Base-by-base conservation (phyloP, 2,797 vertebrate genomes). In the Erethizon dorsatum region DNA sequence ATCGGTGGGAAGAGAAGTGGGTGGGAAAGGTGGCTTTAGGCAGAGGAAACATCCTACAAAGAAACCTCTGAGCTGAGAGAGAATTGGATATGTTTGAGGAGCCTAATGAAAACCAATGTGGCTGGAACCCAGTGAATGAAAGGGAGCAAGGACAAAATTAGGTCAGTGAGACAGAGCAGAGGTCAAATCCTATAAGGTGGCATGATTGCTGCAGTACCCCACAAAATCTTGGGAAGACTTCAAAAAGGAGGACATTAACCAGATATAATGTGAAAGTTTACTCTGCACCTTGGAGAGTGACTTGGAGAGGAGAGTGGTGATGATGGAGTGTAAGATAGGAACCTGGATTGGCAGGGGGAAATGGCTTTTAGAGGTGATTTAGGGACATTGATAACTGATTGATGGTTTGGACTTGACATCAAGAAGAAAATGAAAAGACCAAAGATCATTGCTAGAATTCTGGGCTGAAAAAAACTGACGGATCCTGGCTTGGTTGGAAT, bases 351-450 rank as follows among this genome's bases (percentile, higher is more conserved):
- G 52, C 84, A 67, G 24, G n/a, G n/a, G 1, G 31, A 9, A 10
- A 8, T 65, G 24, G 10, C 65, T 89, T 54, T 77, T 20, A 73
- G 73, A 65, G 69, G 45, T 78, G 17, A 78, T 24, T 54, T 33
- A 57, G 75, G n/a, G 26, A 24, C 37, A 13, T 17, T 85, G 73
- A 75, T 2, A 52, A 45, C 33, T 37, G 37, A 50, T 6, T 17
- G 47, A 50, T 52, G 17, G 59, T 28, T 4, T 33, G 14, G 22
- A 95, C 31, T 63, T 75, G 33, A 84, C 6, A 37, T 1, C 6
- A 84, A 85, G 71, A 87, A 87, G n/a, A 45, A 88, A 75, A 71
- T 71, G 41, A 69, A 85, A 45, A 82, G 37, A 65, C 50, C 2
- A 45, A 80, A 75, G 90, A 41, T 41, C 4, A n/a, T 67, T 56